Evolutionary conservation across 2,888 invertebrate genomes (phyloP).

Genomic region (Spatulosminthurus flaviceps): DNA sequence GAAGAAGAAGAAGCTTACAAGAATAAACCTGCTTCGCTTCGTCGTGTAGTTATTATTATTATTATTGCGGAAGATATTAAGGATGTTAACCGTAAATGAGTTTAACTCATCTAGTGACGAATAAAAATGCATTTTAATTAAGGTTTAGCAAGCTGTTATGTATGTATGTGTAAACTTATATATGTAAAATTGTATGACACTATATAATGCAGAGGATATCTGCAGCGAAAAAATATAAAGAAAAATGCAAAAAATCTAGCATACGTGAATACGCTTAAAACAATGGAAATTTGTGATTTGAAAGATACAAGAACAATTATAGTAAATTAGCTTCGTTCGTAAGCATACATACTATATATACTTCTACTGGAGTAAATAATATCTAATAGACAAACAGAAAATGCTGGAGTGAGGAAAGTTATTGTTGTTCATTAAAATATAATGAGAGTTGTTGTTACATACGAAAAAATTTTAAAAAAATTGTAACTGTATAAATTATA

Average conservation of each 20-base stretch:
- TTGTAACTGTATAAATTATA: not conserved
- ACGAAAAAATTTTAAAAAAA: not conserved
- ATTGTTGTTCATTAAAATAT: not conserved
- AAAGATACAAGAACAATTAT: not conserved
- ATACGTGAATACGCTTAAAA: conserved; percentile 13
- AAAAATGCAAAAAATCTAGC: not conserved
- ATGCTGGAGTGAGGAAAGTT: conserved; percentile 4
- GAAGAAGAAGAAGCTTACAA: no score
- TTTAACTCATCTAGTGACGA: no score
- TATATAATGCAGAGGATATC: not conserved
- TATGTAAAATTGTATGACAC: no score
- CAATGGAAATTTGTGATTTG: conserved; percentile 6
- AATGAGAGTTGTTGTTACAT: not conserved
- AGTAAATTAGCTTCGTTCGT: not conserved
- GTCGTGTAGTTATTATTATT: no score
- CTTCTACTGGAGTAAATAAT: not conserved
- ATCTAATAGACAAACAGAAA: no score
- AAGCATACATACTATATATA: not conserved
- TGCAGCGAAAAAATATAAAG: not conserved
- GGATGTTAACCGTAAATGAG: no score
- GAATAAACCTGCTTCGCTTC: no score
- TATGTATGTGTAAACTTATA: no score
- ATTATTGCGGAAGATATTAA: no score
- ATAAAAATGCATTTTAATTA: no score
- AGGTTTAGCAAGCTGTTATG: no score